Evolutionary conservation across 2,797 vertebrate species (phyloP).

Genomic region (Siniperca obscura): DNA sequence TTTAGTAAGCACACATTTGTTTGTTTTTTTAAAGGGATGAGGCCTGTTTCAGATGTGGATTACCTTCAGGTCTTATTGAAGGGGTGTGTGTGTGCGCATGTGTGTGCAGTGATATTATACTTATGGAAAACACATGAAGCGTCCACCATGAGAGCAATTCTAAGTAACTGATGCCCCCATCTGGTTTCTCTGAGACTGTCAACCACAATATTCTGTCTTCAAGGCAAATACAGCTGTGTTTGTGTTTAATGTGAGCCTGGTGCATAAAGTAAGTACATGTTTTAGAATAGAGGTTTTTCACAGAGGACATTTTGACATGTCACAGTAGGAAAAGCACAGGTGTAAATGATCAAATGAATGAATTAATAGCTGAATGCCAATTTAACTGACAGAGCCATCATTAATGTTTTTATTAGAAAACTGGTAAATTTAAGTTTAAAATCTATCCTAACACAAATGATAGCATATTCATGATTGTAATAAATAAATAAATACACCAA

Average conservation of each 20-base stretch:
- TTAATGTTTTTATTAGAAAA: neutral
- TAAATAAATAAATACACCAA: neutral
- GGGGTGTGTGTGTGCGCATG: too few species aligned
- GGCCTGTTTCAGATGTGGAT: neutral
- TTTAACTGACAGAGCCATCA: neutral
- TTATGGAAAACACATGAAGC: constrained; percentile 9
- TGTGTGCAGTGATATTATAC: neutral
- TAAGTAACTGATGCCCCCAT: constrained; percentile 78
- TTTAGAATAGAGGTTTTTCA: neutral
- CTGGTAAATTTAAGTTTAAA: neutral
- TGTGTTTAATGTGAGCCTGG: neutral
- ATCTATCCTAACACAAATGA: neutral
- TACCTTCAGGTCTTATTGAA: neutral
- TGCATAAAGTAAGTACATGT: neutral
- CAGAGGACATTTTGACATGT: neutral
- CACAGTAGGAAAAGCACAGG: neutral
- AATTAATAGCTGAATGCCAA: neutral
- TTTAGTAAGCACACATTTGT: neutral
- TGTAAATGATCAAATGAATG: neutral
- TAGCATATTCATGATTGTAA: neutral
- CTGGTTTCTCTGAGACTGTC: constrained; percentile 69
- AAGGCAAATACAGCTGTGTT: neutral
- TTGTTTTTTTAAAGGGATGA: neutral
- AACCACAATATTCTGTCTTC: neutral
- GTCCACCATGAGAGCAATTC: constrained; percentile 24